Conservation (phyloP, 2,888 invertebrate genomes). For the Eulithis testata region DNA sequence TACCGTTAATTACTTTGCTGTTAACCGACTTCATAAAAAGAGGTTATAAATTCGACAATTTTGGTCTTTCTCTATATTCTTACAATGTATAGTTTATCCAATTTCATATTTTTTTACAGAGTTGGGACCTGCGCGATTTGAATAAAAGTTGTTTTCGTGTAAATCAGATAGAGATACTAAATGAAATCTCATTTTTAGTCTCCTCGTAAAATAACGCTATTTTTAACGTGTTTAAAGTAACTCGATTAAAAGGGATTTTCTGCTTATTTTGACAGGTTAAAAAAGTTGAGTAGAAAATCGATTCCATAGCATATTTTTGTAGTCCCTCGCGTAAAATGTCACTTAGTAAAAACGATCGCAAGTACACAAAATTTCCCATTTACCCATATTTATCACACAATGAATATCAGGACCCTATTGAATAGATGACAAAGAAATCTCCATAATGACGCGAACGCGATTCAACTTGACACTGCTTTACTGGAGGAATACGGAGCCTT, state of each 20-base stretch:
- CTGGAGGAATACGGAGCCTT: slow-evolving; percentile 20
- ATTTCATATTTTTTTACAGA: background rate
- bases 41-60: background rate
- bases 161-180: too few species aligned
- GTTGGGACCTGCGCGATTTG: too few species aligned
- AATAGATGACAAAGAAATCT: slow-evolving; percentile 30
- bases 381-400: slow-evolving; percentile 21
- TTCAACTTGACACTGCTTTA: slow-evolving; percentile 17
- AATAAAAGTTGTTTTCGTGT: too few species aligned
- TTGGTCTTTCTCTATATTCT: background rate
- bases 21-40: background rate
- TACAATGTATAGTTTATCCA: background rate
- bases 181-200: too few species aligned
- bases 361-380: slow-evolving; percentile 17
- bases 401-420: slow-evolving; percentile 26
- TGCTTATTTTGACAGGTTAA: too few species aligned
- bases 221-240: too few species aligned
- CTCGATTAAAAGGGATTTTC: too few species aligned
- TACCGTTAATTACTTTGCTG: background rate
- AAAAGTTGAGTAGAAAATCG: too few species aligned
- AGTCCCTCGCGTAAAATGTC: slow-evolving; percentile 1
- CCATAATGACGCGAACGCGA: slow-evolving; percentile 25
- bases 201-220: too few species aligned
- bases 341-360: slow-evolving; percentile 4
- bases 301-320: too few species aligned